phyloP scores from a whole-genome alignment of 2,888 invertebrate species.

The Gastrophysa polygoni region DNA sequence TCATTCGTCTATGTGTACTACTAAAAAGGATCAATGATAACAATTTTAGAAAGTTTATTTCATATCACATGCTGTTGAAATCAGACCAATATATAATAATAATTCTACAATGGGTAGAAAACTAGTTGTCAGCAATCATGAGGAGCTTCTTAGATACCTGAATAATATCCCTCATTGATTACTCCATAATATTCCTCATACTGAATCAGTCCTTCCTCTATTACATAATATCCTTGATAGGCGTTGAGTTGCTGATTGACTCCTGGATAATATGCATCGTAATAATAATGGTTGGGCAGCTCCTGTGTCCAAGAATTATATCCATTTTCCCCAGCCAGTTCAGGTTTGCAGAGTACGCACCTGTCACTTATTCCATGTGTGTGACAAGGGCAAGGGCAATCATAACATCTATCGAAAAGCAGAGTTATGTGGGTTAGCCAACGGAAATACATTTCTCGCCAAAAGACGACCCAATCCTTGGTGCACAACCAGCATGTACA shows the following conservation, averaged over 20 bases:
- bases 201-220: not conserved
- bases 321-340: not conserved
- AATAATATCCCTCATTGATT: not conserved
- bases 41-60: too few relatives aligned
- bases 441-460: not conserved
- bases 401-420: not conserved
- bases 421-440: not conserved
- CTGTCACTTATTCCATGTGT: not conserved
- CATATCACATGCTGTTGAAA: not conserved
- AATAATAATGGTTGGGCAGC: not conserved
- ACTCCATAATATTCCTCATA: not conserved
- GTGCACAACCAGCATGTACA: not conserved
- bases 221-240: not conserved
- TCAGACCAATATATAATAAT: too few relatives aligned
- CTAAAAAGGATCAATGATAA: too few relatives aligned
- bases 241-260: not conserved
- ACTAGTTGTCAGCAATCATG: not conserved
- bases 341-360: not conserved
- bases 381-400: not conserved
- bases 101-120: not conserved
- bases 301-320: not conserved
- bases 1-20: too few relatives aligned
- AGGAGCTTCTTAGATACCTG: not conserved
- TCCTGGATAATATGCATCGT: not conserved
- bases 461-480: not conserved